Base-by-base conservation (phyloP, 2,888 invertebrate genomes). In the Homarus gammarus region DNA sequence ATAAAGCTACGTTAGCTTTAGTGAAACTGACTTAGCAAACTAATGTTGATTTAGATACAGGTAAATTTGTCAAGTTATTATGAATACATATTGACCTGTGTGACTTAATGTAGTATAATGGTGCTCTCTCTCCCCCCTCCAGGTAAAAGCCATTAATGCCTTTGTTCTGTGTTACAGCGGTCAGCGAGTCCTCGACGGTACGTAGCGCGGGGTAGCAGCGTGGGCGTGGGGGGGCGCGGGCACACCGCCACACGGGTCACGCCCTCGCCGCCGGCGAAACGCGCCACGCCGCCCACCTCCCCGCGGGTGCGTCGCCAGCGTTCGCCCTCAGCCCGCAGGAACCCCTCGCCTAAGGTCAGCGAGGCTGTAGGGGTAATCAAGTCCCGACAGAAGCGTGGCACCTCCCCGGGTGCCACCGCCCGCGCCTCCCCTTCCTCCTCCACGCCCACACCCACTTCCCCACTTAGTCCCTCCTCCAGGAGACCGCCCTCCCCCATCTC, bases 271-370 rank as follows among this genome's bases (percentile, higher is more conserved):
- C 87, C 87, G 31, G 56, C 51, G 51, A 89, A 84, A 79, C 84
- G 84, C 38, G 61, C 87, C 78, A 90, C 90, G 33, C 90, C 90
- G 49, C 90, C 90, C 56, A 90, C 90, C 68, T 90, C 90, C 61
- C 90, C 90, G 1, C 70, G 90, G 38, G 90, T 87, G 51, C 49
- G 90, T 15, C 87, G 90, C 5, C 87, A 83, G 68, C 78, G 84
- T 18, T 90, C 90, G 2, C 90, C 90, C 44, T 56, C 75, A 22
- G 51, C 64, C 64, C 51, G 85, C 33, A 72, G 85, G 64, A 79
- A 85, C 73, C 79, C 81, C n/a, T 85, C 84, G n/a, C 78, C 89
- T 18, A 89, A 89, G 56, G 33, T 84, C 5, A 5, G 68, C 8
- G 84, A 84, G 10, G 44, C 38, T 22, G 38, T 15, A 10, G 68